Conservation (phyloP, 2,888 invertebrate species). For the Hipparchia sbordonii region DNA sequence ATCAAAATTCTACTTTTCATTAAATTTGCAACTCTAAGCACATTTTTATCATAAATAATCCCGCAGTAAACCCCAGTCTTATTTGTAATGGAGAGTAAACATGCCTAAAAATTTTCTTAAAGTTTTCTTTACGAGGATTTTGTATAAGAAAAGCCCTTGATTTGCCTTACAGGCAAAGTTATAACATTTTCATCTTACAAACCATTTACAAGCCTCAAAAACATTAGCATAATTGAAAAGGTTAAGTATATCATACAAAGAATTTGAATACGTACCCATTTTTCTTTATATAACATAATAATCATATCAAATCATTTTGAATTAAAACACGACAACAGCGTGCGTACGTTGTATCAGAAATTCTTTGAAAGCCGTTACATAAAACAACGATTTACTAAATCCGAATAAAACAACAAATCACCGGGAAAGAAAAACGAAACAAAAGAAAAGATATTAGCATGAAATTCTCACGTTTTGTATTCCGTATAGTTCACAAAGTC, state of each 20-base stretch:
- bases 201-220: too few relatives aligned
- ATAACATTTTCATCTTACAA: too few relatives aligned
- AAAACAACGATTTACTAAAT: slow-evolving; percentile 15
- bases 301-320: background rate
- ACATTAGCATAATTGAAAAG: too few relatives aligned
- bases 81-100: background rate
- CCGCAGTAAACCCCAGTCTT: background rate
- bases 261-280: background rate
- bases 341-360: background rate
- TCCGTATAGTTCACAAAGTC: slow-evolving; percentile 37
- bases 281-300: background rate
- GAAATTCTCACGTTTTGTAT: slow-evolving; percentile 63
- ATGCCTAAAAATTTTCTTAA: background rate
- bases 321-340: background rate
- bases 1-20: background rate
- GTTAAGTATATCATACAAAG: background rate
- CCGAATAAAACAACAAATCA: slow-evolving; percentile 38
- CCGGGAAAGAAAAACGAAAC: slow-evolving; percentile 43
- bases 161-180: too few relatives aligned
- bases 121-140: too few relatives aligned
- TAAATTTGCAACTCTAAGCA: background rate
- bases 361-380: slow-evolving; percentile 1
- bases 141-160: too few relatives aligned
- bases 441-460: slow-evolving; percentile 40
- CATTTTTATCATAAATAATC: background rate